Evolutionary conservation across 1,140 invertebrate species (phyloP), one percentile per base, ranked within the genome.

Genomic region (Proales similis): DNA sequence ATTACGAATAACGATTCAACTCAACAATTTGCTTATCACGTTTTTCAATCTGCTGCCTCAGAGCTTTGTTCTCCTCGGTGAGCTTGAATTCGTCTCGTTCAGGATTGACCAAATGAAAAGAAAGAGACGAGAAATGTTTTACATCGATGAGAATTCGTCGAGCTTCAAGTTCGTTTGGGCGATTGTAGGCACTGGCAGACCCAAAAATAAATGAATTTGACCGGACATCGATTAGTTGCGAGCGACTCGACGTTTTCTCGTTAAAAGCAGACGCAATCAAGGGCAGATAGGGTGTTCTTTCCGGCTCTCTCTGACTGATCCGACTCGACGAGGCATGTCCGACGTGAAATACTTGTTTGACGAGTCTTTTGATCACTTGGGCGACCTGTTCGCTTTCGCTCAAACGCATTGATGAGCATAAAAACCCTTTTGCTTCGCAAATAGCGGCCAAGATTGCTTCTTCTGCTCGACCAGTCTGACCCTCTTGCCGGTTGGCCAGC

Each of bases 1-100:
- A n/a, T n/a, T n/a, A n/a, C n/a, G n/a, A n/a, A n/a, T n/a, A 36
- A 36, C 9, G 14, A 9, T 36, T 14, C 33, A 36, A 36, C 14
- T 36, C 14, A 36, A 36, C 9, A 36, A 14, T 14, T 36, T 36
- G 14, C 33, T 36, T 9, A 36, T 36, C 9, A 9, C 14, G 14
- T 36, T 9, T 9, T 36, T 36, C 9, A 9, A 36, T 36, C 14
- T 36, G 14, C 9, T 36, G 33, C 9, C 14, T 36, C 33, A 9
- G 14, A 36, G 14, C 33, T 14, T 9, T 9, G 14, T 9, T 36
- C 33, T 9, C 9, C 33, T 36, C 9, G 9, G 9, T 36, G 33
- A 36, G 33, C 33, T 9, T 36, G 9, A 9, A 36, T 48, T 67
- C 67, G 47, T 72, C 73, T 48, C 9, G 63, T 39, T 48, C 32